Conservation (phyloP, 2,797 vertebrate genomes). For the Falco columbarius region DNA sequence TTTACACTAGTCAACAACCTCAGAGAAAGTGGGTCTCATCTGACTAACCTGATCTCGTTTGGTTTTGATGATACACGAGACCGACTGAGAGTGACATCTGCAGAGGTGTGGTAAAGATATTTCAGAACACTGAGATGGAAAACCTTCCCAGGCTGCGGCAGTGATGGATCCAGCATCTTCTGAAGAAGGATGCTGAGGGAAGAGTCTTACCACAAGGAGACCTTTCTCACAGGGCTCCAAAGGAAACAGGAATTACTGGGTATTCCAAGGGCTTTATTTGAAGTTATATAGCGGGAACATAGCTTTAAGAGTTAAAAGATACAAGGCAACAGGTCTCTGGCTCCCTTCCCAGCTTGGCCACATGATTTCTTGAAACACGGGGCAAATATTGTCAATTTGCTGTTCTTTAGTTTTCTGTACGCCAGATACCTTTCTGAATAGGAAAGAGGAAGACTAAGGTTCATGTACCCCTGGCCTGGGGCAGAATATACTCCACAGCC, state of each 20-base stretch:
- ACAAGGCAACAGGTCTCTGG: not conserved
- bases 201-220: not conserved
- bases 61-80: not conserved
- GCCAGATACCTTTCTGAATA: not conserved
- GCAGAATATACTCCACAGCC: not conserved
- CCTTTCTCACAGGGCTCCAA: not conserved
- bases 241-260: not conserved
- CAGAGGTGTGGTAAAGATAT: not conserved
- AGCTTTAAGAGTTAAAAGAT: not conserved
- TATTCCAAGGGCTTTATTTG: not conserved
- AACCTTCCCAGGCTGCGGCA: not conserved
- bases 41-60: not conserved
- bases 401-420: not conserved
- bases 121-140: not conserved
- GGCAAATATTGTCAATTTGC: not conserved
- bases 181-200: not conserved
- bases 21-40: not conserved
- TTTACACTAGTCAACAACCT: not conserved
- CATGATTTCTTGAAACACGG: not conserved
- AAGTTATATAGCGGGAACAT: not conserved
- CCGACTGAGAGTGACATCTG: not conserved
- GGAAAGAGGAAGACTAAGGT: not conserved
- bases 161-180: not conserved
- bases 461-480: not conserved
- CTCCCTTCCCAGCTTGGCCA: not conserved